These are phyloP conservation scores for Phthorimaea operculella DNA, from an alignment of 1,140 invertebrate genomes.

Conservation along the genomic window DNA sequence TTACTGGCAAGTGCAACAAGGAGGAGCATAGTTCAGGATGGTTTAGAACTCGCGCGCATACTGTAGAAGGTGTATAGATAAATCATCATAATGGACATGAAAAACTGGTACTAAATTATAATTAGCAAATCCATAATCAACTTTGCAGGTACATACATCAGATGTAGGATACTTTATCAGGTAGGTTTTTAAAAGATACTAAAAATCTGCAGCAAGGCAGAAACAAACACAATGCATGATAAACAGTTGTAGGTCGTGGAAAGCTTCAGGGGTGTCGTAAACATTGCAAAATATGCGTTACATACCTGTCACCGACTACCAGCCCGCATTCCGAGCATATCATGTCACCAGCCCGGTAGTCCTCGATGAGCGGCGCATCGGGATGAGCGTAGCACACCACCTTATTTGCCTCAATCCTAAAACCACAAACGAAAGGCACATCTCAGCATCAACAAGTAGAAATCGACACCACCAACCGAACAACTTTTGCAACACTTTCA, in stretches of 20 bases:
- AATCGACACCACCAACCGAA: constrained; percentile 23
- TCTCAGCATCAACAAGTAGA: constrained; percentile 26
- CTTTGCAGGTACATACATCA: too few species aligned
- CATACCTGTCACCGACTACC: constrained; percentile 96
- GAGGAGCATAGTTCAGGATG: too few species aligned
- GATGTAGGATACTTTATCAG: too few species aligned
- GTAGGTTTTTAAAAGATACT: too few species aligned
- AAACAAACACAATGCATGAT: not conserved
- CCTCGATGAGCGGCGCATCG: constrained; percentile 95
- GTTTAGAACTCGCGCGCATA: too few species aligned
- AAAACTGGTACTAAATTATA: too few species aligned
- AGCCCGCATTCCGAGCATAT: constrained; percentile 99
- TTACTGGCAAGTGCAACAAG: too few species aligned
- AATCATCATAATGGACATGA: too few species aligned
- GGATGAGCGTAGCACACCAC: constrained; percentile 95
- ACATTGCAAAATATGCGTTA: constrained; percentile 18
- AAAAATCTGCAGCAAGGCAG: too few species aligned
- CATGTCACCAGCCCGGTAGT: constrained; percentile 98
- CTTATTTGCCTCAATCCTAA: constrained; percentile 77
- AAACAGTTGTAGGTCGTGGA: not conserved
- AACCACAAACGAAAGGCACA: constrained; percentile 56
- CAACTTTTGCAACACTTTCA: constrained; percentile 11
- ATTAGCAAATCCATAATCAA: too few species aligned
- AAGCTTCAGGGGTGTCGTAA: constrained; percentile 21
- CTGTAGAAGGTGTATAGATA: too few species aligned